A percentile compares a stretch with the other conserved stretches of the same genome.
Conservation (phyloP, 1,140 invertebrate genomes). For the Hylaeus anthracinus region DNA sequence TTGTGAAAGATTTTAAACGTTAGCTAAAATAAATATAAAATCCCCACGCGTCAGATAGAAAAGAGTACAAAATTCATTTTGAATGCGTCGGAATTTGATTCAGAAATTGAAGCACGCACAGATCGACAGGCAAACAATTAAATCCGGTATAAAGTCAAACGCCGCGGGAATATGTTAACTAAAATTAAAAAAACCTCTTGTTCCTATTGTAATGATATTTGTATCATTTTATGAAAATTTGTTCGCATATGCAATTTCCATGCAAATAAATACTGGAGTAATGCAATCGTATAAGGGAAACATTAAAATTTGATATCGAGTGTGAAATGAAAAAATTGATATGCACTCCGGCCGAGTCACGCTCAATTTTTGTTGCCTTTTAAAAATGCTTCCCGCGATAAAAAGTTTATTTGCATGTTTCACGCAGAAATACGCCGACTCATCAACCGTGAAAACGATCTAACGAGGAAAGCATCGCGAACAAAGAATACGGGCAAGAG, state of each 20-base stretch:
- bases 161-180: too few relatives aligned
- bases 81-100: not conserved
- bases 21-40: not conserved
- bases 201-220: too few relatives aligned
- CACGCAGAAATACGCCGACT: not conserved
- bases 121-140: not conserved
- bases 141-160: not conserved
- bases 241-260: too few relatives aligned
- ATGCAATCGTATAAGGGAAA: too few relatives aligned
- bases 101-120: not conserved
- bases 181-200: too few relatives aligned
- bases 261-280: too few relatives aligned
- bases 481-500: constrained; percentile 11
- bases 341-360: not conserved
- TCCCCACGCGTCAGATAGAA: not conserved
- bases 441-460: constrained; percentile 12
- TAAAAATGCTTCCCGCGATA: too few relatives aligned
- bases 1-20: too few relatives aligned
- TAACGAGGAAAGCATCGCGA: constrained; percentile 4
- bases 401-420: constrained; percentile 5
- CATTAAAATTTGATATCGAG: not conserved
- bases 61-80: not conserved
- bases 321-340: not conserved
- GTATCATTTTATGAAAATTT: too few relatives aligned
- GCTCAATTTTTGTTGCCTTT: too few relatives aligned